Conservation (phyloP, 2,113 vertebrate genomes). For the Plestiodon gilberti region DNA sequence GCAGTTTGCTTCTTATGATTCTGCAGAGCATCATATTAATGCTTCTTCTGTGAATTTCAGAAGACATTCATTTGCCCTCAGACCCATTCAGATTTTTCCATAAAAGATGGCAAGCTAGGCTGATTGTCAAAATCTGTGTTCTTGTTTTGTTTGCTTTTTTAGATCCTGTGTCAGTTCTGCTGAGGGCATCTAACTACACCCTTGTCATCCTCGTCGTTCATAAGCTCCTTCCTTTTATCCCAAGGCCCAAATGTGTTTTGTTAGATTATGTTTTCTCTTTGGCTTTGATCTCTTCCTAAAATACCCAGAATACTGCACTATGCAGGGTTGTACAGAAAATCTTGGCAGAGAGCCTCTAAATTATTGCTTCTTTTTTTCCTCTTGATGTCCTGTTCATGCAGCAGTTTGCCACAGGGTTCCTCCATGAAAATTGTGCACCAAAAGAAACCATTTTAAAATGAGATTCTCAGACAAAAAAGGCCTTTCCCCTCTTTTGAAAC, state of each 20-base stretch:
- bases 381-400: background rate
- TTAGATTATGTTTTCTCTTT: constrained; percentile 51
- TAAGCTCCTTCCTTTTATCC: constrained; percentile 45
- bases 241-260: constrained; percentile 32
- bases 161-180: constrained; percentile 36
- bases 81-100: background rate
- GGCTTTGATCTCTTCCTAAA: constrained; percentile 72
- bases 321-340: constrained; percentile 21
- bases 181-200: constrained; percentile 8
- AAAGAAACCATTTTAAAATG: constrained; percentile 51
- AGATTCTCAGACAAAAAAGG: constrained; percentile 40
- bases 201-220: constrained; percentile 41
- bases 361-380: constrained; percentile 24
- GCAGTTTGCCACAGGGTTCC: constrained; percentile 45
- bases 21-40: constrained; percentile 6
- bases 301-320: constrained; percentile 48
- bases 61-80: background rate
- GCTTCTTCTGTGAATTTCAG: background rate
- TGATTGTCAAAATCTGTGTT: constrained; percentile 5
- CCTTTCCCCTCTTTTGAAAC: constrained; percentile 47
- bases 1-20: background rate
- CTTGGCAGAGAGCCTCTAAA: constrained; percentile 52
- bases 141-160: constrained; percentile 10
- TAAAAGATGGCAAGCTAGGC: background rate
- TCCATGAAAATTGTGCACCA: constrained; percentile 42